phyloP scores from a whole-genome alignment of 2,888 invertebrate genomes.

The Xestoiulus laeticollis region DNA sequence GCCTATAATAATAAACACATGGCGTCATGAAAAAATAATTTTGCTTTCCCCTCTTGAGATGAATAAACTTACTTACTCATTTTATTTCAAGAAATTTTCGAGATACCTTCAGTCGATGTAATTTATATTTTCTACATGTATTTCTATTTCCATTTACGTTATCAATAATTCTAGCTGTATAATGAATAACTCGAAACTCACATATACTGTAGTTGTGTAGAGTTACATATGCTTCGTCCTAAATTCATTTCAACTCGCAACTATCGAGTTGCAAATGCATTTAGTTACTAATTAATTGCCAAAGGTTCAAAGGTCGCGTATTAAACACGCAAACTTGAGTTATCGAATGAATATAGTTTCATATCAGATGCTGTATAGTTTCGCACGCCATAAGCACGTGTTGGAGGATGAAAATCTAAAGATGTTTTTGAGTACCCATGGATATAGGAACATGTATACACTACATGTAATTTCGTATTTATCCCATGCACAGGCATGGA shows the following conservation, averaged over 20 bases:
- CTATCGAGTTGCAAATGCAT: background rate
- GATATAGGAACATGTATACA: background rate
- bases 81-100: too few species aligned
- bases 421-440: background rate
- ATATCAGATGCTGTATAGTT: background rate
- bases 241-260: background rate
- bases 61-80: too few species aligned
- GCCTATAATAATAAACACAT: too few species aligned
- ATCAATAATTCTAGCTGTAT: too few species aligned
- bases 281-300: background rate
- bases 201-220: background rate
- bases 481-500: too few species aligned
- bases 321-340: background rate
- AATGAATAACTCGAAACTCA: too few species aligned
- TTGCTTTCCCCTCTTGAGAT: too few species aligned
- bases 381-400: background rate
- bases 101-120: too few species aligned
- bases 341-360: background rate
- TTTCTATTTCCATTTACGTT: too few species aligned
- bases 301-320: background rate
- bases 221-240: background rate
- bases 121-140: too few species aligned
- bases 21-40: too few species aligned
- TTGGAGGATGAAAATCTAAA: background rate
- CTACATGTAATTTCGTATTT: too few species aligned